Evolutionary conservation across 2,797 vertebrate species (phyloP).

Genomic region (Notolepis coatsorum): DNA sequence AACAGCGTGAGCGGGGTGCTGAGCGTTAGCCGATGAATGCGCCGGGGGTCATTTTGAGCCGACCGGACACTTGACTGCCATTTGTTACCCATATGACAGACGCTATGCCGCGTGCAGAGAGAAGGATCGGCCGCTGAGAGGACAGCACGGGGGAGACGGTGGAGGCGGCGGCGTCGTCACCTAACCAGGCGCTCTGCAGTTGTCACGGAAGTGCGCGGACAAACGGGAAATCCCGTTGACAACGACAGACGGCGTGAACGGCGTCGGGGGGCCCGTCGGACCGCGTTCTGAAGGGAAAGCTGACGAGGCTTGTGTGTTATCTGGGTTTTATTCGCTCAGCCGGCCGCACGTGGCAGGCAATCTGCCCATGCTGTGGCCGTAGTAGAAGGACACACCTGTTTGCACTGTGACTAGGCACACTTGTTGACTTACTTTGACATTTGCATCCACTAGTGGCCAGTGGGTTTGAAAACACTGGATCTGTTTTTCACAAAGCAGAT

Average conservation of each 20-base stretch:
- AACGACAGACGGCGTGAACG: neutral
- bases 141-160: neutral
- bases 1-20: conserved; percentile 17
- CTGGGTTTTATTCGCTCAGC: conserved; percentile 6
- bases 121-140: neutral
- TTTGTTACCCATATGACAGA: conserved; percentile 36
- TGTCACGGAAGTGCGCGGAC: too few relatives aligned
- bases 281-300: conserved; percentile 3
- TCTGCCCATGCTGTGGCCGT: conserved; percentile 6
- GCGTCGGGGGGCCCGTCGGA: conserved; percentile 5
- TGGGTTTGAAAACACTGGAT: too few relatives aligned
- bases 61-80: conserved; percentile 9
- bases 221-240: neutral
- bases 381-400: conserved; percentile 19
- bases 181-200: neutral
- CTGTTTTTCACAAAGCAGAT: too few relatives aligned
- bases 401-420: neutral
- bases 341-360: neutral
- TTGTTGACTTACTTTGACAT: too few relatives aligned
- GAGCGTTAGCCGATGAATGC: conserved; percentile 13
- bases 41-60: conserved; percentile 34
- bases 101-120: neutral
- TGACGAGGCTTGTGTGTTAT: neutral
- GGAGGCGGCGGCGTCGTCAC: neutral
- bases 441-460: too few relatives aligned